These are phyloP conservation scores for Oeneis ivallda DNA, from an alignment of 2,888 invertebrate genomes.

Conservation along the genomic window DNA sequence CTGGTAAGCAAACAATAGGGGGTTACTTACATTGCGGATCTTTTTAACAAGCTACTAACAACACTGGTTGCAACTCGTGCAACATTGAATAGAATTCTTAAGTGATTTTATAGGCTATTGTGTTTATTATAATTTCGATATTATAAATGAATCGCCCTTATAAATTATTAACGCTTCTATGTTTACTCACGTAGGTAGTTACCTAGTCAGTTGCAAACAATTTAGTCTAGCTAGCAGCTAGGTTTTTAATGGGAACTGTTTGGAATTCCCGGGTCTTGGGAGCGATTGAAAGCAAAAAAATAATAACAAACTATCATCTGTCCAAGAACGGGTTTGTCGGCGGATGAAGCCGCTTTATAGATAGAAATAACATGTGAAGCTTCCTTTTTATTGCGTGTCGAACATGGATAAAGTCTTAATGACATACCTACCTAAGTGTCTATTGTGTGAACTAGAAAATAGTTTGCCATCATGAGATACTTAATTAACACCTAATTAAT, in stretches of 20 bases:
- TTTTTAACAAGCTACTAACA: slow-evolving; percentile 24
- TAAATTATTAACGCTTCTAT: slow-evolving; percentile 9
- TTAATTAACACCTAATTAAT: not conserved
- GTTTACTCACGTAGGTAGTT: not conserved
- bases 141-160: slow-evolving; percentile 4
- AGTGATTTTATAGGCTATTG: slow-evolving; percentile 26
- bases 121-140: slow-evolving; percentile 9
- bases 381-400: slow-evolving; percentile 57
- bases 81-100: slow-evolving; percentile 18
- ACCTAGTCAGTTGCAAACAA: not conserved
- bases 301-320: slow-evolving; percentile 76
- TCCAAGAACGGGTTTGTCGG: slow-evolving; percentile 66
- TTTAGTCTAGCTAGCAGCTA: slow-evolving; percentile 2
- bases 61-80: slow-evolving; percentile 12
- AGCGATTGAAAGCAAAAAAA: slow-evolving; percentile 51
- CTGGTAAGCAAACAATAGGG: slow-evolving; percentile 34
- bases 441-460: slow-evolving; percentile 1
- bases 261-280: slow-evolving; percentile 46
- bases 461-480: not conserved
- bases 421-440: slow-evolving; percentile 16
- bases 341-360: slow-evolving; percentile 53
- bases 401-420: slow-evolving; percentile 46
- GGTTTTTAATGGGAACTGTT: slow-evolving; percentile 40
- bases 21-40: slow-evolving; percentile 32
- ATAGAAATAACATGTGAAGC: slow-evolving; percentile 61